Base-by-base conservation (phyloP, 2,113 vertebrate genomes). In the Eulemur macaco region DNA sequence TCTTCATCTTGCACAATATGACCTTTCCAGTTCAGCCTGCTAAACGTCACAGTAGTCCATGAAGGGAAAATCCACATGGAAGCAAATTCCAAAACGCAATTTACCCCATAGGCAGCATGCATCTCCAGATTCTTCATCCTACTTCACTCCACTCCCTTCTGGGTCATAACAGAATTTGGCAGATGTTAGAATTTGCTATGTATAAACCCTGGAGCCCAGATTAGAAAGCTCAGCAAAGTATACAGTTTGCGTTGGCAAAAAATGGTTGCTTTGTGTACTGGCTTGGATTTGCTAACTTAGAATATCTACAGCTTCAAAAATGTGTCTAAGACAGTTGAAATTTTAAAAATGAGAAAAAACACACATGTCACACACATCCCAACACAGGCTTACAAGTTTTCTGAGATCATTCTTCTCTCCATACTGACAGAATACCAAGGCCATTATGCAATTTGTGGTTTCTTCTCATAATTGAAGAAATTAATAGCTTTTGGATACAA, bases 361-460 rank as follows among this genome's bases (percentile, higher is more conserved):
- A 31, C 80, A 88, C 23, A 6, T 74, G 80, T 95, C 93, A 95
- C 23, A 74, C 82, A 93, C 56, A 96, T 86, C 68, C 63, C 68
- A 96, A 64, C 12, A 77, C 54, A 95, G 85, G 50, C 83, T 94
- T 47, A 31, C 13, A 71, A 94, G 52, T 86, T 60, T 78, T 95
- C 89, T 97, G 91, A 96, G 91, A 81, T 94, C 97, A 94, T 86
- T 68, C 21, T 45, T 95, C 31, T 71, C 74, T 94, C 74, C 87
- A 60, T 20, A 93, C 93, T 78, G 91, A 94, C 68, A 86, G 91
- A 95, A 95, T 97, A 89, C 89, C 97, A 95, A 89, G 9, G 73
- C 27, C 74, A 64, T 93, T 88, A 96, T 45, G 58, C n/a, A 96
- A 95, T 94, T 50, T 93, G 93, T 71, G 78, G 78, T 86, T 96